phyloP scores from a whole-genome alignment of 2,888 invertebrate genomes.

The Macropis europaea region DNA sequence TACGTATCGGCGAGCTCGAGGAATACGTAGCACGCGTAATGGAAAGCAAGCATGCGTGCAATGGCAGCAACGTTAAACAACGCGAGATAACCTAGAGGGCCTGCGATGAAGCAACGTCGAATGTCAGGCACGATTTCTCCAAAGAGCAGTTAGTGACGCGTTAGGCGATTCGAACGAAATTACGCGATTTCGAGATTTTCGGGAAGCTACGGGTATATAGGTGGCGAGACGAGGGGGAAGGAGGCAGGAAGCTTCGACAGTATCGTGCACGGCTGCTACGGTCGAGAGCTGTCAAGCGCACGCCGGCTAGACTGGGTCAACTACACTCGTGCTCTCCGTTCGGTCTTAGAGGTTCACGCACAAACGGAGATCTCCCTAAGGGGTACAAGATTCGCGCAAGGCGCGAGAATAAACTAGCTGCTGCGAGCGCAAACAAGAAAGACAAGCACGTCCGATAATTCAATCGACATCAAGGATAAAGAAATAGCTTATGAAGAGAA shows the following conservation, averaged over 20 bases:
- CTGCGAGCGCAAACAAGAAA: not conserved
- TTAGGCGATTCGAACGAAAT: not conserved
- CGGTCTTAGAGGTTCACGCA: slow-evolving; percentile 41
- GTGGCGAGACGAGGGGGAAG: not conserved
- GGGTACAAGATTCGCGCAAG: slow-evolving; percentile 41
- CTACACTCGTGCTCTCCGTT: slow-evolving; percentile 30
- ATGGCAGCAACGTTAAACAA: slow-evolving; percentile 12
- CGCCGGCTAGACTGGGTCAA: slow-evolving; percentile 53
- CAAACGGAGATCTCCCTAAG: slow-evolving; percentile 36
- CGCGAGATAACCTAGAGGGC: slow-evolving; percentile 15
- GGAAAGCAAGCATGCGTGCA: not conserved
- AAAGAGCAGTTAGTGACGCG: not conserved
- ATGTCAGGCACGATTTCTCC: not conserved
- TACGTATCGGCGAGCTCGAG: slow-evolving; percentile 25
- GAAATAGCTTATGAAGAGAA: not conserved
- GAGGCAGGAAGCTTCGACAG: slow-evolving; percentile 12
- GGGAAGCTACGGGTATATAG: slow-evolving; percentile 9
- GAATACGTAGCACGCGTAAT: slow-evolving; percentile 20
- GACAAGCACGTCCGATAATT: slow-evolving; percentile 18
- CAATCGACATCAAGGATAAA: slow-evolving; percentile 7
- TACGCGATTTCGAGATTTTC: not conserved
- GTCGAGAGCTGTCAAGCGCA: slow-evolving; percentile 59
- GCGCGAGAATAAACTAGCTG: slow-evolving; percentile 56
- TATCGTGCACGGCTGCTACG: slow-evolving; percentile 31
- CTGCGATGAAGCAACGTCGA: not conserved